phyloP scores from a whole-genome alignment of 2,888 invertebrate species.

The Drosophila mimica region DNA sequence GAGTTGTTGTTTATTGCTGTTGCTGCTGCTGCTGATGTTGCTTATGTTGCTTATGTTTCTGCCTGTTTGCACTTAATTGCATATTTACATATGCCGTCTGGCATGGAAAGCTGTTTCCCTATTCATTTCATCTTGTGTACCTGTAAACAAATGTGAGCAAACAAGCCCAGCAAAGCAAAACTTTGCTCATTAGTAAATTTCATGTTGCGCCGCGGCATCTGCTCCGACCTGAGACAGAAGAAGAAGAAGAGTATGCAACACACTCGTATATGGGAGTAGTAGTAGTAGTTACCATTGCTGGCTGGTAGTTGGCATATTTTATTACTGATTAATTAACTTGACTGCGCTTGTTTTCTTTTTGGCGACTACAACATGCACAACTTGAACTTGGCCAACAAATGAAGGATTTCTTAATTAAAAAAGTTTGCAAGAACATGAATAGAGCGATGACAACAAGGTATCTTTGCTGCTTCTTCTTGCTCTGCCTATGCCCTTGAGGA shows the following conservation, averaged over 20 bases:
- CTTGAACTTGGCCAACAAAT: constrained; percentile 44
- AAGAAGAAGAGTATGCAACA: neutral
- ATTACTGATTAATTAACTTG: constrained; percentile 74
- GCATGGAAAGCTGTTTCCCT: constrained; percentile 33
- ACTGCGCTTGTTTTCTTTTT: constrained; percentile 26
- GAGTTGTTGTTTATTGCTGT: neutral
- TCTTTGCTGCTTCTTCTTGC: neutral
- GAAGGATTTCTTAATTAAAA: constrained; percentile 72
- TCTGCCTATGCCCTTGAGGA: neutral
- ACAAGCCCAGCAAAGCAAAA: constrained; percentile 35
- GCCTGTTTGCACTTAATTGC: constrained; percentile 41
- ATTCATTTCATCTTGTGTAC: constrained; percentile 45
- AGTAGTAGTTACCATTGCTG: constrained; percentile 37
- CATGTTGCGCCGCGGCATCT: constrained; percentile 39
- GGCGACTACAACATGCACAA: constrained; percentile 15
- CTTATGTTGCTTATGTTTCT: neutral
- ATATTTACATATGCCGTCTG: constrained; percentile 22
- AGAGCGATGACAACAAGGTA: constrained; percentile 37
- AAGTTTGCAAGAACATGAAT: constrained; percentile 55
- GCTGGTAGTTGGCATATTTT: constrained; percentile 67
- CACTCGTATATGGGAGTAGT: too few species aligned
- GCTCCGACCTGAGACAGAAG: neutral
- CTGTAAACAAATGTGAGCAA: constrained; percentile 57
- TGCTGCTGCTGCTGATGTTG: neutral
- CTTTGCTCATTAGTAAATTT: constrained; percentile 76